phyloP scores from a whole-genome alignment of 2,797 vertebrate species.

The Telmatherina bonti region DNA sequence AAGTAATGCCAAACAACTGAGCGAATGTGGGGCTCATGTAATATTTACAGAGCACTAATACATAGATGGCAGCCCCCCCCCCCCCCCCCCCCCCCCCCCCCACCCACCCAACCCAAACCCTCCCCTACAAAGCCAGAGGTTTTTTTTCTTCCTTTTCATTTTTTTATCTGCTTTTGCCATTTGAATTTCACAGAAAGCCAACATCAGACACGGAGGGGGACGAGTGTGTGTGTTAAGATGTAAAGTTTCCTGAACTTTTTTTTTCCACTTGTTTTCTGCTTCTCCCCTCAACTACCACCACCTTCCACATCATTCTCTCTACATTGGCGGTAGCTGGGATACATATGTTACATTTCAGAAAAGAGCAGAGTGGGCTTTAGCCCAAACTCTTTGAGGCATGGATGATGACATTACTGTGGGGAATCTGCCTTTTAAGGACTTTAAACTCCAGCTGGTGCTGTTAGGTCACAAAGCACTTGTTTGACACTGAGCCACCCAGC shows the following conservation, averaged over 20 bases:
- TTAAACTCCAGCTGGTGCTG: conserved; percentile 66
- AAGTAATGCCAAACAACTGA: conserved; percentile 85
- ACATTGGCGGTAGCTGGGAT: conserved; percentile 55
- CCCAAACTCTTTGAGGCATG: conserved; percentile 69
- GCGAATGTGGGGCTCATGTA: conserved; percentile 86
- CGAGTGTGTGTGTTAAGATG: conserved; percentile 45
- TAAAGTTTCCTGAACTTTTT: conserved; percentile 50
- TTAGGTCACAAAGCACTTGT: conserved; percentile 69
- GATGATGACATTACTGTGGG: conserved; percentile 67
- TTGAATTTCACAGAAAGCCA: conserved; percentile 85
- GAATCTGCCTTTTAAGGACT: conserved; percentile 69
- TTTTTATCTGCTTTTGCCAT: conserved; percentile 69
- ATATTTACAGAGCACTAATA: conserved; percentile 89
- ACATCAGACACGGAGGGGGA: conserved; percentile 58
- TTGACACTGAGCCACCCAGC: conserved; percentile 48
- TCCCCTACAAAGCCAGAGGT: conserved; percentile 61
- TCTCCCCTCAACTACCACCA: conserved; percentile 9
- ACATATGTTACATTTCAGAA: conserved; percentile 65
- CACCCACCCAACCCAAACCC: neutral
- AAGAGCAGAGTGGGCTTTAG: conserved; percentile 60
- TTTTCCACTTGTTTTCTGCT: conserved; percentile 32
- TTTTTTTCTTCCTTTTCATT: conserved; percentile 41
- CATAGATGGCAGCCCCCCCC: conserved; percentile 81
- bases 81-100: conserved; percentile 27
- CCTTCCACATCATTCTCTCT: conserved; percentile 41